These are phyloP conservation scores for Nothobranchius kuhntae DNA, from an alignment of 2,113 vertebrate species.

Conservation along the genomic window DNA sequence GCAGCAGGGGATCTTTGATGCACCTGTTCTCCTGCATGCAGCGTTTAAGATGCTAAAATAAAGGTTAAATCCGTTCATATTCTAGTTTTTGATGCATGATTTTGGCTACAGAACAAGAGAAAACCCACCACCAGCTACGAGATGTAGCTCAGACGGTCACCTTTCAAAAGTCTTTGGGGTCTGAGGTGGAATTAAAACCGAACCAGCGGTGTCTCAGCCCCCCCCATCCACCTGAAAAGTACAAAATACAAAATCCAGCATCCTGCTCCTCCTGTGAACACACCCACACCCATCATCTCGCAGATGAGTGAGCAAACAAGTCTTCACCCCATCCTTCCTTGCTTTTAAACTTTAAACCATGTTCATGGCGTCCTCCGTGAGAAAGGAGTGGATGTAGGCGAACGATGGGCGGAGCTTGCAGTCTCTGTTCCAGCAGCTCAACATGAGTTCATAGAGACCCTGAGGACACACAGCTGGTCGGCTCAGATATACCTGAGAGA, in stretches of 20 bases:
- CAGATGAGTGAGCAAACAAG: constrained; percentile 6
- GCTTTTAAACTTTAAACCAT: constrained; percentile 75
- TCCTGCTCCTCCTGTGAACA: constrained; percentile 43
- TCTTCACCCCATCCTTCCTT: not conserved
- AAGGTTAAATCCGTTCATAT: constrained; percentile 1
- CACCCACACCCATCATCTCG: constrained; percentile 36
- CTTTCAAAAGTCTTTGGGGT: constrained; percentile 40
- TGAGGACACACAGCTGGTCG: constrained; percentile 86
- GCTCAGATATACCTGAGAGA: constrained; percentile 83
- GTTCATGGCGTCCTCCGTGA: constrained; percentile 89
- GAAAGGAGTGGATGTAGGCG: constrained; percentile 84
- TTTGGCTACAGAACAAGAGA: constrained; percentile 43
- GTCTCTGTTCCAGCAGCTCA: constrained; percentile 91
- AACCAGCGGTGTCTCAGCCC: constrained; percentile 75
- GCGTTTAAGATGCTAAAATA: constrained; percentile 10
- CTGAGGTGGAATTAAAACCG: constrained; percentile 68
- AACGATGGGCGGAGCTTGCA: constrained; percentile 89
- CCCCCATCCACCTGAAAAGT: constrained; percentile 52
- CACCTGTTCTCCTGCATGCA: constrained; percentile 23
- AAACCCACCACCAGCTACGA: constrained; percentile 69
- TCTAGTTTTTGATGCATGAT: constrained; percentile 11
- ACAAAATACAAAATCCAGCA: constrained; percentile 62
- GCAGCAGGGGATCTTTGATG: not conserved
- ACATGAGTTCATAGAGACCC: constrained; percentile 89
- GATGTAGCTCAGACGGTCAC: constrained; percentile 25